Conservation (phyloP, 2,113 vertebrate species). For the Cariama cristata region DNA sequence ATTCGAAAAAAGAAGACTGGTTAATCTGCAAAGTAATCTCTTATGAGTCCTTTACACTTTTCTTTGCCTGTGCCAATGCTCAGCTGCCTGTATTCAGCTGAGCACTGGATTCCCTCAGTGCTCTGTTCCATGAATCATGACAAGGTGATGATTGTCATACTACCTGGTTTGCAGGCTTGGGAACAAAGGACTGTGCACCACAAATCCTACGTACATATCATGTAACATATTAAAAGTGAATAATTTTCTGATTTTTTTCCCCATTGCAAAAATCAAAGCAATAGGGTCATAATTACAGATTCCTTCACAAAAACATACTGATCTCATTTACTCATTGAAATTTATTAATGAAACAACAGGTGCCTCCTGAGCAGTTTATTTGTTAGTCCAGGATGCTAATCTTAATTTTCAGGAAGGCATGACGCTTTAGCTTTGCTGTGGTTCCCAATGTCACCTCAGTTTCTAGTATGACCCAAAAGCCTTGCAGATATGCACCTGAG, state of each 20-base stretch:
- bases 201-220: not conserved
- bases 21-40: not conserved
- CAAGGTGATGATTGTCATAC: not conserved
- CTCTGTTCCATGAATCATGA: not conserved
- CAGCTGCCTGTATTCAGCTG: not conserved
- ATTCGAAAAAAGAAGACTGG: not conserved
- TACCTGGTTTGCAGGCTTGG: slow-evolving; percentile 13
- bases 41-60: not conserved
- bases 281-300: not conserved
- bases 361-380: not conserved
- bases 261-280: not conserved
- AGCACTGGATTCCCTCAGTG: not conserved
- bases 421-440: not conserved
- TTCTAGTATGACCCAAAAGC: not conserved
- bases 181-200: not conserved
- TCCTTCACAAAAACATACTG: not conserved
- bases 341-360: slow-evolving; percentile 10
- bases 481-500: not conserved
- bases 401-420: not conserved
- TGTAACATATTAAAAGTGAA: not conserved
- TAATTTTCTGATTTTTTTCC: not conserved
- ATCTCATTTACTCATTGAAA: not conserved
- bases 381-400: not conserved
- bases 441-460: not conserved
- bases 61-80: not conserved